These are phyloP conservation scores for Drosophila kanapiae DNA, from an alignment of 1,140 invertebrate species.

Conservation along the genomic window DNA sequence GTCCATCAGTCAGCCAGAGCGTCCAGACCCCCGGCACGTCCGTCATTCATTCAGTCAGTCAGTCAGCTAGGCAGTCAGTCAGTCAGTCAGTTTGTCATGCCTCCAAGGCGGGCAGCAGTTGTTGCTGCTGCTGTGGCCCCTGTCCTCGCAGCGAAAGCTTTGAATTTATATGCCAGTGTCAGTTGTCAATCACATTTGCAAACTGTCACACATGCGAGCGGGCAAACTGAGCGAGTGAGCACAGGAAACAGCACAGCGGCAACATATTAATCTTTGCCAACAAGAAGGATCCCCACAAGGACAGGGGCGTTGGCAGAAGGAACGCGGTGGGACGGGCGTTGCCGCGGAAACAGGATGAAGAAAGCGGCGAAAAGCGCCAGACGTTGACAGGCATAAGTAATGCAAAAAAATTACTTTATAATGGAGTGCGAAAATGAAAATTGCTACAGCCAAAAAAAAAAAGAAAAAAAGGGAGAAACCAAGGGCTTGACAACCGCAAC, in stretches of 20 bases:
- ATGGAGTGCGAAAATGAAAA: slow-evolving; percentile 84
- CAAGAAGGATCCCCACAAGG: slow-evolving; percentile 55
- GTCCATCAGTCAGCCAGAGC: slow-evolving; percentile 50
- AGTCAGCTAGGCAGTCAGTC: slow-evolving; percentile 27
- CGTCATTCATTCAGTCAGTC: slow-evolving; percentile 41
- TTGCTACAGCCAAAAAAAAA: slow-evolving; percentile 55
- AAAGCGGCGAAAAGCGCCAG: slow-evolving; percentile 53
- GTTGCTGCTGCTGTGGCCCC: slow-evolving; percentile 28
- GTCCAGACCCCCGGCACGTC: slow-evolving; percentile 34
- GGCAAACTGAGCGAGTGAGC: slow-evolving; percentile 59
- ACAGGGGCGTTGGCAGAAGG: not conserved
- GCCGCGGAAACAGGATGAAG: slow-evolving; percentile 77
- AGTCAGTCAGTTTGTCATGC: slow-evolving; percentile 61
- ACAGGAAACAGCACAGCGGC: slow-evolving; percentile 63
- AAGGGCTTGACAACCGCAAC: slow-evolving; percentile 24
- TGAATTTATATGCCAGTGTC: slow-evolving; percentile 83
- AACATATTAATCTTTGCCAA: slow-evolving; percentile 84
- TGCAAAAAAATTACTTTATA: slow-evolving; percentile 84
- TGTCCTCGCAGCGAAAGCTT: slow-evolving; percentile 65
- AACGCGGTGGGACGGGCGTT: slow-evolving; percentile 27
- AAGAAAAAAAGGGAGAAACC: slow-evolving; percentile 4
- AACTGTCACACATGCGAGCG: slow-evolving; percentile 76
- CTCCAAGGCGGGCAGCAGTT: slow-evolving; percentile 34
- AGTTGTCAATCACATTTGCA: slow-evolving; percentile 84
- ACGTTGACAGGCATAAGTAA: slow-evolving; percentile 82